Evolutionary conservation across 2,797 vertebrate species (phyloP).

Genomic region (Nannoperca australis): DNA sequence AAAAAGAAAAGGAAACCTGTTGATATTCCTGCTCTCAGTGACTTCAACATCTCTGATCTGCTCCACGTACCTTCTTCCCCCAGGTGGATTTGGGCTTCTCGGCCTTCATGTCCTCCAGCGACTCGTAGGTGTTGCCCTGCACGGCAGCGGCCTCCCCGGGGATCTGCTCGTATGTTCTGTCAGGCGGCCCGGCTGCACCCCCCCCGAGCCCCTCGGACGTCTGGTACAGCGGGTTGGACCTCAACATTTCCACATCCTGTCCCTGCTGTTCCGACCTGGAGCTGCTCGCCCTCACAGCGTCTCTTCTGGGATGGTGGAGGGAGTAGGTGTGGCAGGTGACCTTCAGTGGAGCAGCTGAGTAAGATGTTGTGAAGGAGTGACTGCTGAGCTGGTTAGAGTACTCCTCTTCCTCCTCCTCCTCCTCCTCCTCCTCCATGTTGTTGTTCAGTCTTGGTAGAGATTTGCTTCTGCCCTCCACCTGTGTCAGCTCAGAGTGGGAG

Average conservation of each 20-base stretch:
- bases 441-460: slow-evolving; percentile 55
- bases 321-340: slow-evolving; percentile 62
- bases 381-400: slow-evolving; percentile 31
- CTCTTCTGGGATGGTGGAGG: slow-evolving; percentile 40
- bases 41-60: rapidly evolving
- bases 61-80: slow-evolving; percentile 76
- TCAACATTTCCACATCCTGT: neutral
- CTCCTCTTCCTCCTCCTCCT: slow-evolving; percentile 55
- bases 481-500: slow-evolving; percentile 58
- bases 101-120: slow-evolving; percentile 65
- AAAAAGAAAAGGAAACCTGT: neutral
- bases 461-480: slow-evolving; percentile 54
- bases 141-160: neutral
- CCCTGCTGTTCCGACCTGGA: slow-evolving; percentile 18
- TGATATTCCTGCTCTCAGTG: neutral
- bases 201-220: neutral
- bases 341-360: slow-evolving; percentile 33
- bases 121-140: slow-evolving; percentile 69
- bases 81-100: slow-evolving; percentile 64
- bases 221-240: slow-evolving; percentile 75
- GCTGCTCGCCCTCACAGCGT: neutral
- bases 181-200: neutral
- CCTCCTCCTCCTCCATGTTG: slow-evolving; percentile 25
- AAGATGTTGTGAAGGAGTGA: slow-evolving; percentile 18
- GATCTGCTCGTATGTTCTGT: slow-evolving; percentile 72